Evolutionary conservation across 1,140 invertebrate species (phyloP), one percentile per base, ranked within the genome.

Genomic region (Goniozus legneri): DNA sequence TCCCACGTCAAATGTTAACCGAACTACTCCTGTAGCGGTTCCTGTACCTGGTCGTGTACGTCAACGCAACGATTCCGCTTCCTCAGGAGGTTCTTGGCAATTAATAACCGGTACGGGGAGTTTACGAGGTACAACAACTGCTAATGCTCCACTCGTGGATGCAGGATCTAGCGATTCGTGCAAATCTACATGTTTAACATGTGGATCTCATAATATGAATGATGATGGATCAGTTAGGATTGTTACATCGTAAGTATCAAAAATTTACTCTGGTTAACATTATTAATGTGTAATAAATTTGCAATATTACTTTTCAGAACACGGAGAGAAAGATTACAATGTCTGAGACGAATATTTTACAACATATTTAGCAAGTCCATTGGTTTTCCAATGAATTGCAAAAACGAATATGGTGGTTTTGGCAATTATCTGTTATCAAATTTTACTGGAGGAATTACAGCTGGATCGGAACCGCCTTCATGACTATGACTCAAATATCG

Each of bases 41-140:
- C 80, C 74, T 14, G 64, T 70, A 22, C 68, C 73, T 13, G 65
- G 63, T 21, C 69, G 70, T 33, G 48, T 79, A 24, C 74, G 81
- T 13, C 80, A 82, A 52, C 67, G 81, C 13, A 80, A 82, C 43
- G 81, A 83, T 53, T 83, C 81, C 2, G 76, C 78, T 13, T 72
- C 78, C 24, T 79, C 77, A 31, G 73, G 71, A 3, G 79, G 78
- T 43, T 85, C 83, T 54, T 86, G 84, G 84, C 84, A 86, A 58
- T 77, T 85, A 61, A 82, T 86, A 37, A 81, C 82, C 8, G 83
- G 82, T 20, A 82, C 82, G 8, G 84, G 84, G 10, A 85, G 83
- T 54, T 65, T 85, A 22, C 74, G 82, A 39, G 82, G 78, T 49
- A 82, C 78, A 1, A 73, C 73, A 0, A 72, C 77, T 47, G 64